Evolutionary conservation across 2,888 invertebrate species (phyloP), one percentile per base, ranked within the genome.

Genomic region (Tridacna gigas): DNA sequence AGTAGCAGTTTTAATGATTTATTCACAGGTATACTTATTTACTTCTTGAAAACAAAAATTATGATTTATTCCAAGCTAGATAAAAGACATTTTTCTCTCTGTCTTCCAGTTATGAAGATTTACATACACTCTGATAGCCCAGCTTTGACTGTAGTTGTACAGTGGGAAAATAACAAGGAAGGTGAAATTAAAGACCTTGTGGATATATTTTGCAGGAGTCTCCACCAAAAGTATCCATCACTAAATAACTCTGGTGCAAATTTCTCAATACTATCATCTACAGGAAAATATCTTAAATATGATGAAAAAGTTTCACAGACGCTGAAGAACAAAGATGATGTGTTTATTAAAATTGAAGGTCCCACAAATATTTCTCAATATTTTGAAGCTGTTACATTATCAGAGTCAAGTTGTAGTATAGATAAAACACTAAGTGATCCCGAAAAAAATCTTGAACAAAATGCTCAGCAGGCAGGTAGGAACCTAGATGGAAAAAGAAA

Each of bases 61-160:
- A n/a, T 37, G 37, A 37, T 7, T 4, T 37, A 37, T 37, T 37
- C 37, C 37, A 37, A 37, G 37, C 37, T 37, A 4, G 7, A 37
- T 37, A 4, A 37, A 37, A 7, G 7, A 7, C 37, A 37, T 37
- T 37, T 37, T 37, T 37, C 37, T 37, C 37, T 37, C 37, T 4
- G 2, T 37, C 37, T 37, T 22, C 26, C 26, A 22, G 65, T 15
- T 13, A 89, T 90, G 89, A 90, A 90, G 86, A 83, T 90, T 51
- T 90, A 90, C 74, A 56, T 89, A 1, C 90, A 90, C 60, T 81
- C 82, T 63, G 83, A 87, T 45, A 83, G 86, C 37, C 89, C 86
- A 71, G 86, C 79, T 47, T 67, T 90, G 18, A 90, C 90, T 9
- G 73, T 86, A 65, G 90, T 90, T 25, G 65, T 89, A 0, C 67